These are phyloP conservation scores for Trichomalopsis sarcophagae DNA, from an alignment of 1,140 invertebrate genomes.

Conservation along the genomic window DNA sequence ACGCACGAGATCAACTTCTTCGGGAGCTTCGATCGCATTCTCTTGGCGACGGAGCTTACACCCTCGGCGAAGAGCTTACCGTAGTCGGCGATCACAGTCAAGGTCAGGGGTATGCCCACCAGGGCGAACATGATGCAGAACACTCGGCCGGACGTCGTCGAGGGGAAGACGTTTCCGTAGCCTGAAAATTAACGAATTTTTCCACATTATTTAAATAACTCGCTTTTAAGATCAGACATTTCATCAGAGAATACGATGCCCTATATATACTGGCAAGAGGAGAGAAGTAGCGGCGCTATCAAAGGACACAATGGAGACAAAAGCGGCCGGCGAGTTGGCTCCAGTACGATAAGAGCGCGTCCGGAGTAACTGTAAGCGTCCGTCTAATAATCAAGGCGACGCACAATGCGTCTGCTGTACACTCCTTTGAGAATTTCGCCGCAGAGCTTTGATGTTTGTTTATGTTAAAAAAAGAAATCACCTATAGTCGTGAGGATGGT, in stretches of 20 bases:
- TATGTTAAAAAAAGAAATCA: constrained; percentile 67
- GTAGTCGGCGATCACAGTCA: constrained; percentile 95
- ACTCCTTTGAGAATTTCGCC: background rate
- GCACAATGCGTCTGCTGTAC: background rate
- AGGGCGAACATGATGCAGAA: constrained; percentile 96
- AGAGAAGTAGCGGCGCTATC: background rate
- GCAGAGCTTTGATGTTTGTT: background rate
- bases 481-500: constrained; percentile 90
- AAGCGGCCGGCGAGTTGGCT: background rate
- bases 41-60: constrained; percentile 72
- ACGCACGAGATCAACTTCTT: constrained; percentile 54
- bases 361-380: background rate
- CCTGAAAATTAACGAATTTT: constrained; percentile 76
- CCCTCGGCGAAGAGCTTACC: constrained; percentile 90
- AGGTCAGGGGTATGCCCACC: constrained; percentile 93
- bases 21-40: constrained; percentile 59
- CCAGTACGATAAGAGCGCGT: constrained; percentile 23
- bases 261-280: no score
- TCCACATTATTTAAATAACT: no score
- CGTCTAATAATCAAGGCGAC: background rate
- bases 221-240: no score
- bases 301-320: constrained; percentile 34
- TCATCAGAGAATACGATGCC: background rate
- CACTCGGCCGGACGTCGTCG: constrained; percentile 87
- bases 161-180: constrained; percentile 96